A percentile compares a stretch with the other conserved stretches of the same genome.
These are phyloP conservation scores for Mythimna loreyi DNA, from an alignment of 2,888 invertebrate genomes.

Conservation along the genomic window DNA sequence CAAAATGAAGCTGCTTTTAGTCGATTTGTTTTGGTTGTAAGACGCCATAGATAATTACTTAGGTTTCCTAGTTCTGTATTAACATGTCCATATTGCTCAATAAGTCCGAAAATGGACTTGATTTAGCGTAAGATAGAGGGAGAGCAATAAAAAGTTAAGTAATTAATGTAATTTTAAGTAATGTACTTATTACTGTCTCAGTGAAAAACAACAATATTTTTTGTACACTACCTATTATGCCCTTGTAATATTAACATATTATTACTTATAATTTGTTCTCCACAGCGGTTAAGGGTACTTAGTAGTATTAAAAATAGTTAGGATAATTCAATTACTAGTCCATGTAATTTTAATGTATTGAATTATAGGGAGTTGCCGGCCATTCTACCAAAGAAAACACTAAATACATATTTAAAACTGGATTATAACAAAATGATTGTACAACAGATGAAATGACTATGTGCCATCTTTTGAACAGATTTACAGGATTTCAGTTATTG, in stretches of 20 bases:
- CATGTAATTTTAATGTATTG: slow-evolving; percentile 88
- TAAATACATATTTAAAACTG: neutral
- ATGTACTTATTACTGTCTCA: slow-evolving; percentile 79
- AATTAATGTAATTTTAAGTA: slow-evolving; percentile 79
- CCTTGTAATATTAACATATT: slow-evolving; percentile 78
- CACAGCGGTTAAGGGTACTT: slow-evolving; percentile 90
- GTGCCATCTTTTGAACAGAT: slow-evolving; percentile 19
- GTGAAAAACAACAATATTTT: slow-evolving; percentile 75
- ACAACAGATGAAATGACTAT: slow-evolving; percentile 2
- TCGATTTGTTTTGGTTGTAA: slow-evolving; percentile 58
- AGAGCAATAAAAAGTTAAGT: slow-evolving; percentile 84
- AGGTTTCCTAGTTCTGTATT: slow-evolving; percentile 78
- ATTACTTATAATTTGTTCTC: slow-evolving; percentile 80
- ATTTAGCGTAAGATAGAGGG: slow-evolving; percentile 84
- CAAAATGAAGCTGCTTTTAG: slow-evolving; percentile 48
- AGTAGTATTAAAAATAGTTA: slow-evolving; percentile 80
- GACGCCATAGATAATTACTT: slow-evolving; percentile 66
- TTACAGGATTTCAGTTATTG: slow-evolving; percentile 17
- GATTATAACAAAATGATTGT: slow-evolving; percentile 24
- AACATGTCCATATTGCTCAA: slow-evolving; percentile 90
- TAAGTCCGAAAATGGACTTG: slow-evolving; percentile 82
- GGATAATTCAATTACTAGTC: slow-evolving; percentile 91
- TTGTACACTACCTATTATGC: slow-evolving; percentile 74
- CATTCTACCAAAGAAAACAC: slow-evolving; percentile 56
- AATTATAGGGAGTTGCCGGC: slow-evolving; percentile 85